A percentile compares a stretch with the other conserved stretches of the same genome.
These are phyloP conservation scores for Eidolon dupreanum DNA, from an alignment of 2,797 vertebrate genomes.

Conservation along the genomic window DNA sequence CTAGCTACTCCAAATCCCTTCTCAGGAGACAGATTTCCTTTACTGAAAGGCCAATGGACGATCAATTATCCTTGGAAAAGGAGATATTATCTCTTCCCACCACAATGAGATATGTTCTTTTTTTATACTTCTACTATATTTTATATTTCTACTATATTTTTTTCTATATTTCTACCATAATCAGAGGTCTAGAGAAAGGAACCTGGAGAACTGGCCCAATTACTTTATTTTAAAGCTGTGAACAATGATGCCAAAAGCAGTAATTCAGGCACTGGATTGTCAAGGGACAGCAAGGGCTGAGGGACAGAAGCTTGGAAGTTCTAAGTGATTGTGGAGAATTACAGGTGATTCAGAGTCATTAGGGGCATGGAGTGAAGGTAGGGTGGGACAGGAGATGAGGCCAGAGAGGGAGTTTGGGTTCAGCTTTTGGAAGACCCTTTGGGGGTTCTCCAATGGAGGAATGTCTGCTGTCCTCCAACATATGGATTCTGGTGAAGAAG, in stretches of 20 bases:
- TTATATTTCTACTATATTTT: not conserved
- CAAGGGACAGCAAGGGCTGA: not conserved
- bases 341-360: no score
- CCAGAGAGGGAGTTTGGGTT: not conserved
- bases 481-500: not conserved
- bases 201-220: not conserved
- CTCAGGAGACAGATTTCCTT: not conserved
- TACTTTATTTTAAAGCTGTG: not conserved
- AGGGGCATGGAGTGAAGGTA: not conserved
- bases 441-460: not conserved
- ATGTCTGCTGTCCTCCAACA: not conserved
- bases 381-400: not conserved
- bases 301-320: not conserved
- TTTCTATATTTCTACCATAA: not conserved
- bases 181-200: not conserved
- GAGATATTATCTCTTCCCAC: not conserved
- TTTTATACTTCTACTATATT: not conserved
- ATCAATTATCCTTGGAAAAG: not conserved
- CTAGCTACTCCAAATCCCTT: not conserved
- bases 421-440: not conserved
- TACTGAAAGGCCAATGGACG: not conserved
- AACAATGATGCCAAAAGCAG: not conserved
- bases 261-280: not conserved
- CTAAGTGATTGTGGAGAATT: not conserved
- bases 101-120: not conserved